Evolutionary conservation across 2,888 invertebrate species (phyloP).

Genomic region (Trichogramma dendrolimi): DNA sequence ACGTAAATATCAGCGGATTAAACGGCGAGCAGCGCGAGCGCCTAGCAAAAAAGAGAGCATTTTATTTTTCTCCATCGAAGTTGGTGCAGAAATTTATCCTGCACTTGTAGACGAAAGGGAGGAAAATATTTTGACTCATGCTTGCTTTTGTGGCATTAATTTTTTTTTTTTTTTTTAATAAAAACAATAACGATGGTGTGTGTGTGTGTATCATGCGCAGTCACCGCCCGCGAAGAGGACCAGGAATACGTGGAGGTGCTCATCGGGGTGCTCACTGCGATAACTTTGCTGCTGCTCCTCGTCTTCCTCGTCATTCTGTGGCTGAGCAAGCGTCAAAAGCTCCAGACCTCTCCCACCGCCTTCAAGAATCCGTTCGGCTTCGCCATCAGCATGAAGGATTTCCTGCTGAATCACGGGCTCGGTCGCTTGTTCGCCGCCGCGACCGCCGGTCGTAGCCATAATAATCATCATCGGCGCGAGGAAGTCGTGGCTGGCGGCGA

Average conservation of each 20-base stretch:
- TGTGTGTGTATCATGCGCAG: conserved; percentile 41
- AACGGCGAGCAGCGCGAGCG: neutral
- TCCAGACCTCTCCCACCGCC: conserved; percentile 61
- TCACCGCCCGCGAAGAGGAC: conserved; percentile 58
- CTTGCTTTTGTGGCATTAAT: neutral
- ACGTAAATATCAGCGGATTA: too few species aligned
- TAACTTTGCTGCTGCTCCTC: conserved; percentile 62
- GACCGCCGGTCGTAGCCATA: conserved; percentile 25
- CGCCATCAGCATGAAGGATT: conserved; percentile 66
- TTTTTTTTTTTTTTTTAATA: neutral
- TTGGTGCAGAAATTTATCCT: neutral
- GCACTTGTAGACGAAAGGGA: neutral
- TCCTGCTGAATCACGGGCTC: conserved; percentile 59
- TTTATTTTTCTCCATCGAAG: neutral
- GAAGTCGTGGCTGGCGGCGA: conserved; percentile 42
- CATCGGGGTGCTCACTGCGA: conserved; percentile 64
- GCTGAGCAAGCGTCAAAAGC: conserved; percentile 59
- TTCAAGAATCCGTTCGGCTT: conserved; percentile 62
- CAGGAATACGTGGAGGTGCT: conserved; percentile 61
- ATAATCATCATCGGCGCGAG: too few species aligned
- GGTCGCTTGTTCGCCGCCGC: conserved; percentile 49
- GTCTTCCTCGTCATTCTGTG: conserved; percentile 63
- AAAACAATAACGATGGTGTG: conserved; percentile 26
- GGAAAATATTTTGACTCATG: too few species aligned
- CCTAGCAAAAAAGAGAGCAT: neutral